Evolutionary conservation across 2,888 invertebrate species (phyloP).

Genomic region (Xanthia icteritia): DNA sequence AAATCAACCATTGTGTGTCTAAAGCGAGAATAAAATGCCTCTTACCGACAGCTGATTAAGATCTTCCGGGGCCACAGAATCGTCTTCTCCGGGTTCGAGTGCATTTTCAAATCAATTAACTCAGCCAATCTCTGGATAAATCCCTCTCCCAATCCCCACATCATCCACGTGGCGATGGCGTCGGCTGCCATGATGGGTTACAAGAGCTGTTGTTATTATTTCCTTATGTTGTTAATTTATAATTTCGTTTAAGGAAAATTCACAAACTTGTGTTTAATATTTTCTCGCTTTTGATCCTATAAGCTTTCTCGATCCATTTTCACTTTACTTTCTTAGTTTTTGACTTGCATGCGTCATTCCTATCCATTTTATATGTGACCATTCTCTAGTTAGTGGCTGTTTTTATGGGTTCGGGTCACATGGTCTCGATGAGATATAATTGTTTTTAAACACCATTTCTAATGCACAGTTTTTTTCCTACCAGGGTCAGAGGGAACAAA

Average conservation of each 20-base stretch:
- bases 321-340: background rate
- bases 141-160: too few relatives aligned
- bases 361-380: background rate
- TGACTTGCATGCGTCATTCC: background rate
- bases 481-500: background rate
- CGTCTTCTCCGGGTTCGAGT: background rate
- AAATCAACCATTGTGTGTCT: too few relatives aligned
- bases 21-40: too few relatives aligned
- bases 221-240: background rate
- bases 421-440: background rate
- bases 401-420: background rate
- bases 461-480: constrained; percentile 39
- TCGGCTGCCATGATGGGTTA: background rate
- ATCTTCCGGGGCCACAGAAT: background rate
- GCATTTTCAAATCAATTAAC: background rate
- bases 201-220: background rate
- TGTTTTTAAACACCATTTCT: constrained; percentile 10
- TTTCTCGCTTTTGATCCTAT: background rate
- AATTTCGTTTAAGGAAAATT: background rate
- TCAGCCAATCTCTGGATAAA: background rate
- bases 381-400: background rate
- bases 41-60: background rate
- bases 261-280: background rate
- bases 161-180: background rate
- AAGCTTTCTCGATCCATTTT: background rate